phyloP scores from a whole-genome alignment of 1,140 invertebrate genomes.

The Lucilia sericata region DNA sequence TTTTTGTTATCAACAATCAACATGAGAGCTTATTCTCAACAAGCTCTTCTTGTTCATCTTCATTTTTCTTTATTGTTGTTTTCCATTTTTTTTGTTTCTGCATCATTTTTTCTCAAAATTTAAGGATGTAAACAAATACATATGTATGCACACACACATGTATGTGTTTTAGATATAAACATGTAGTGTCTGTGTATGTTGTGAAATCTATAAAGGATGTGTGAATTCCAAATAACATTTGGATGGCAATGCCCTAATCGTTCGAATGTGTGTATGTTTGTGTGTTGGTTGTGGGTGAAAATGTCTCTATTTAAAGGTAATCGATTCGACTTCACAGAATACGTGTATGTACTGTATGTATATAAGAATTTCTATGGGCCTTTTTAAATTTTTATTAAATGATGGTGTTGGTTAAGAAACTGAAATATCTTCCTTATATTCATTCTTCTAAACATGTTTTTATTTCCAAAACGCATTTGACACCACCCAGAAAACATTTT shows the following conservation, averaged over 20 bases:
- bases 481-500: background rate
- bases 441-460: too few relatives aligned
- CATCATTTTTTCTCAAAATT: background rate
- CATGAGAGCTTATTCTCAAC: conserved; percentile 7
- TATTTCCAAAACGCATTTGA: background rate
- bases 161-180: too few relatives aligned
- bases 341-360: too few relatives aligned
- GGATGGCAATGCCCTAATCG: background rate
- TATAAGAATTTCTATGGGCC: background rate
- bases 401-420: background rate
- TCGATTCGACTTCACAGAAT: too few relatives aligned
- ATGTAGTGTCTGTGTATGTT: background rate
- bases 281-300: background rate
- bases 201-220: background rate
- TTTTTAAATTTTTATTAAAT: background rate
- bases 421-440: background rate
- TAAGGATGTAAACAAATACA: background rate
- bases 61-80: background rate
- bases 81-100: background rate
- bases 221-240: conserved; percentile 5
- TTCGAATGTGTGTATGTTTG: background rate
- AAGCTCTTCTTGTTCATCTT: background rate
- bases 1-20: background rate
- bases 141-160: too few relatives aligned
- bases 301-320: background rate